Conservation (phyloP, 2,113 vertebrate genomes). For the Galbula dea region DNA sequence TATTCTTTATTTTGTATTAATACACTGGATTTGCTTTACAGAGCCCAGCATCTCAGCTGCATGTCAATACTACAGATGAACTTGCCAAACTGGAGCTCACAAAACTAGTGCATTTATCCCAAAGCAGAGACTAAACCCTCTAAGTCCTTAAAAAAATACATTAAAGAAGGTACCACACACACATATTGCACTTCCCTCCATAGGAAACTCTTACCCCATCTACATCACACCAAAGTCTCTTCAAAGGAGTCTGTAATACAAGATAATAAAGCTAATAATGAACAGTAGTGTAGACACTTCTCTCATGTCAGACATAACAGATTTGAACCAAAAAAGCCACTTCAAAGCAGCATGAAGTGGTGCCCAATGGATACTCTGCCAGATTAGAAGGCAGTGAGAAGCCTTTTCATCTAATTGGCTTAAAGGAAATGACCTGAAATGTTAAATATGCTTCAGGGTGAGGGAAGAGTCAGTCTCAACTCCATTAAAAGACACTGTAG, state of each 20-base stretch:
- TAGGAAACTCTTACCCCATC: slow-evolving; percentile 71
- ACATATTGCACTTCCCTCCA: slow-evolving; percentile 77
- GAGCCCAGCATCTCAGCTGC: slow-evolving; percentile 62
- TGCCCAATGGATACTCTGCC: slow-evolving; percentile 13
- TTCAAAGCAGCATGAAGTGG: neutral
- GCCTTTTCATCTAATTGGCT: neutral
- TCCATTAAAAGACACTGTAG: neutral
- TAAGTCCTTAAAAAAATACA: slow-evolving; percentile 71
- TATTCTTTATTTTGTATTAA: slow-evolving; percentile 49
- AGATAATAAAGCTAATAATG: slow-evolving; percentile 62
- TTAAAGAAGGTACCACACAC: slow-evolving; percentile 75
- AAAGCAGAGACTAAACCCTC: slow-evolving; percentile 70
- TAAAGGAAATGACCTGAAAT: slow-evolving; percentile 1
- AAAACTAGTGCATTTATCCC: slow-evolving; percentile 69
- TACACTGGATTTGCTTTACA: slow-evolving; percentile 66
- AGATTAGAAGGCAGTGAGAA: neutral
- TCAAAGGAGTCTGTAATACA: slow-evolving; percentile 66
- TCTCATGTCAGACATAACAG: slow-evolving; percentile 16
- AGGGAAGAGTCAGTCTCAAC: neutral
- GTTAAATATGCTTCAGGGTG: neutral
- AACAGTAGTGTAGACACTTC: slow-evolving; percentile 66
- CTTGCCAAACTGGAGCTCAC: slow-evolving; percentile 63
- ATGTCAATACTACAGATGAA: slow-evolving; percentile 65
- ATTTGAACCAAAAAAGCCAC: slow-evolving; percentile 3
- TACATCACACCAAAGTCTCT: slow-evolving; percentile 74